phyloP scores from a whole-genome alignment of 2,113 vertebrate genomes.

The Pseudonaja textilis region DNA sequence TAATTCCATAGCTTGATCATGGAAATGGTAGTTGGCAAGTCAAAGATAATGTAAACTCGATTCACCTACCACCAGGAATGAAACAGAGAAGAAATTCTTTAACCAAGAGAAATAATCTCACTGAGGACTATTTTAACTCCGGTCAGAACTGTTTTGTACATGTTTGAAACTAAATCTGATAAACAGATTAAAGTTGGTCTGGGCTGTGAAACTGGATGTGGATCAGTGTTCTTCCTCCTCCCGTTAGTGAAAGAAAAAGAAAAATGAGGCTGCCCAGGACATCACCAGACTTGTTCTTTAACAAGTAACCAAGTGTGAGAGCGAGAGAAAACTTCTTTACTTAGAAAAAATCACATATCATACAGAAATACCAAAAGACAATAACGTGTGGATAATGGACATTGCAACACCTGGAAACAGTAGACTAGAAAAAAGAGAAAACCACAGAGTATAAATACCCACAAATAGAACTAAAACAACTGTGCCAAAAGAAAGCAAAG shows the following conservation, averaged over 20 bases:
- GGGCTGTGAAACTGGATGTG: neutral
- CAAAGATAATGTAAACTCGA: slow-evolving; percentile 94
- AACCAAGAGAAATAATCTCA: too few relatives aligned
- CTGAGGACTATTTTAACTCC: neutral
- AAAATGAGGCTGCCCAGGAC: neutral
- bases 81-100: slow-evolving; percentile 24
- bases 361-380: neutral
- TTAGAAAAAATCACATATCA: neutral
- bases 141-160: neutral
- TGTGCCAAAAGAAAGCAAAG: neutral
- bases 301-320: neutral
- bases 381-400: neutral
- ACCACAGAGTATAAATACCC: too few relatives aligned
- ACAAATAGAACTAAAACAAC: neutral
- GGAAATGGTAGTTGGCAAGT: slow-evolving; percentile 89
- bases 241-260: neutral
- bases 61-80: slow-evolving; percentile 80
- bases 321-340: neutral
- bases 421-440: too few relatives aligned
- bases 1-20: slow-evolving; percentile 99
- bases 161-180: neutral
- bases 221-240: neutral
- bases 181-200: neutral
- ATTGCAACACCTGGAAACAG: neutral
- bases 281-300: neutral